phyloP scores from a whole-genome alignment of 2,113 vertebrate species.

The Trachemys scripta region DNA sequence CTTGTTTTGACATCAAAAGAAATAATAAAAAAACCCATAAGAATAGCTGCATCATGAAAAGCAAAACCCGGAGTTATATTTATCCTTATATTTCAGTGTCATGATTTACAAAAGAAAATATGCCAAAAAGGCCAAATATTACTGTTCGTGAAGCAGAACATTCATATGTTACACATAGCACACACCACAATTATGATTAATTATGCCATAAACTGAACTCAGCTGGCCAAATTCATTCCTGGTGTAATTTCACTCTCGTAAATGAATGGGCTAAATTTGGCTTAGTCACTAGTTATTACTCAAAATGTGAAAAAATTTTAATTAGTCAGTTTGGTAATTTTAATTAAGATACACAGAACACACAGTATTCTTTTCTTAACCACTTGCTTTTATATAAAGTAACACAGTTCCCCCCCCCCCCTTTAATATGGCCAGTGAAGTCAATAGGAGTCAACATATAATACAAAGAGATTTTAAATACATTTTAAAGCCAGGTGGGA shows the following conservation, averaged over 20 bases:
- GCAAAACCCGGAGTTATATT: neutral
- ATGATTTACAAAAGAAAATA: neutral
- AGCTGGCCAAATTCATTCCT: neutral
- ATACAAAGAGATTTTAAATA: neutral
- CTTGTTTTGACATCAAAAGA: neutral
- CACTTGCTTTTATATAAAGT: neutral
- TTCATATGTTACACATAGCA: neutral
- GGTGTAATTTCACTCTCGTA: neutral
- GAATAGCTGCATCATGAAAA: neutral
- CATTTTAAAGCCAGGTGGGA: neutral
- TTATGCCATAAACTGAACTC: neutral
- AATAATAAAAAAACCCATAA: neutral
- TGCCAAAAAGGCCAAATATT: neutral
- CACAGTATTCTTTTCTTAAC: neutral
- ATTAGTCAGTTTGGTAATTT: too few relatives aligned
- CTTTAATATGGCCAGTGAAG: neutral
- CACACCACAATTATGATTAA: neutral
- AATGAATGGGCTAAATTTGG: neutral
- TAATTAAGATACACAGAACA: neutral
- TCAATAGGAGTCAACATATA: neutral
- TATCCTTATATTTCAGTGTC: neutral
- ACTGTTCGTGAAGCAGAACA: neutral
- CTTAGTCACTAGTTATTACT: neutral
- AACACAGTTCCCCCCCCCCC: neutral
- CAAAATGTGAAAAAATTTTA: too few relatives aligned